Percentiles rank a stretch among this genome's conserved stretches.
These are phyloP conservation scores for Trididemnum nubilum DNA, from an alignment of 23 tunicate genomes.

Conservation along the genomic window DNA sequence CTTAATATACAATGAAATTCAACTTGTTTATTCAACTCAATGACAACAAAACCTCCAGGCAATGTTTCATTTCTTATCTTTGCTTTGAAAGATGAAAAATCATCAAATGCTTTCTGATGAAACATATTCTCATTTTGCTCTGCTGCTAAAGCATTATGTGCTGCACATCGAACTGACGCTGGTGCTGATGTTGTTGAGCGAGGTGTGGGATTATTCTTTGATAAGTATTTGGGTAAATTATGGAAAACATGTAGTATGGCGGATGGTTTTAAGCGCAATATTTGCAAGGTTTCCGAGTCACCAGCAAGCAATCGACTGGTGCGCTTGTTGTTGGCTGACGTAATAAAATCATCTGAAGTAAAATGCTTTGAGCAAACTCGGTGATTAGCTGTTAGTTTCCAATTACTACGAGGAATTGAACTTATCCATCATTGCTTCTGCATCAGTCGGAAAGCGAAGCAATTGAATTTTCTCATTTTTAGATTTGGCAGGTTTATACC, in stretches of 20 bases:
- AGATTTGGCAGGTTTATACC: background rate
- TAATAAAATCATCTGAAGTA: background rate
- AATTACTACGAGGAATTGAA: background rate
- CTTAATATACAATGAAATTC: background rate
- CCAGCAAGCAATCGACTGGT: background rate
- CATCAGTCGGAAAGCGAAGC: background rate
- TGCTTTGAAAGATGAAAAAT: constrained; percentile 1
- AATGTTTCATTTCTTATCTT: background rate
- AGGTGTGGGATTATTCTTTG: background rate
- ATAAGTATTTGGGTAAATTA: background rate
- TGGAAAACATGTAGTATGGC: background rate
- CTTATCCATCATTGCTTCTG: background rate
- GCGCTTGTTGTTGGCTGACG: background rate
- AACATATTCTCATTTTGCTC: background rate
- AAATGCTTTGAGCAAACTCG: constrained; percentile 6
- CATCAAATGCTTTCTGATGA: background rate
- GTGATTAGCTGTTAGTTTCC: background rate
- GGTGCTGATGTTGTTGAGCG: background rate
- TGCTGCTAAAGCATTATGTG: background rate
- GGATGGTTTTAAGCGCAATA: background rate
- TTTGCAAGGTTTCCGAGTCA: background rate
- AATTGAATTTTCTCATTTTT: background rate
- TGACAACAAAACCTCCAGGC: background rate
- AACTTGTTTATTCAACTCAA: background rate
- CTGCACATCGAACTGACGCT: background rate